A percentile compares a stretch with the other conserved stretches of the same genome.
phyloP scores from a whole-genome alignment of 2,113 vertebrate genomes.

The Tetraodon nigroviridis region DNA sequence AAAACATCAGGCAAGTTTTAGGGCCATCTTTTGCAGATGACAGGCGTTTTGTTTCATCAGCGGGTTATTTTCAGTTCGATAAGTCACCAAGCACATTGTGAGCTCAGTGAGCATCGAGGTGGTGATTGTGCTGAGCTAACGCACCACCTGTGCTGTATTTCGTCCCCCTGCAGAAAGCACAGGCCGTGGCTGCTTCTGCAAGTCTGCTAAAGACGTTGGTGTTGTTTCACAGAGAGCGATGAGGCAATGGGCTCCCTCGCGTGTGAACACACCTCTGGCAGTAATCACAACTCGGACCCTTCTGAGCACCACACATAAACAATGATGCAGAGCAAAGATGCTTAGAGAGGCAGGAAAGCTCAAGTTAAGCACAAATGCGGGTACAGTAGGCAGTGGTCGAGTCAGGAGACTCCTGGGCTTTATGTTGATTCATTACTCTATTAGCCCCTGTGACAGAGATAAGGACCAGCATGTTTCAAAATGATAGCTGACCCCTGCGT shows the following conservation, averaged over 20 bases:
- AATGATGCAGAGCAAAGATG: slow-evolving; percentile 51
- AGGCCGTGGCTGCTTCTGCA: slow-evolving; percentile 4
- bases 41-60: slow-evolving; percentile 2
- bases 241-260: slow-evolving; percentile 20
- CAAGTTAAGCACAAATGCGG: slow-evolving; percentile 47
- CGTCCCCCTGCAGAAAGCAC: slow-evolving; percentile 16
- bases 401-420: slow-evolving; percentile 55
- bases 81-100: slow-evolving; percentile 10
- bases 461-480: slow-evolving; percentile 74
- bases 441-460: slow-evolving; percentile 70
- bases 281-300: slow-evolving; percentile 54
- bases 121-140: background rate
- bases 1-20: slow-evolving; percentile 16
- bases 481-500: slow-evolving; percentile 73
- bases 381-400: slow-evolving; percentile 51
- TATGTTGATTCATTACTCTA: slow-evolving; percentile 74
- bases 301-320: slow-evolving; percentile 54
- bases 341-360: slow-evolving; percentile 59
- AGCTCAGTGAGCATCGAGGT: slow-evolving; percentile 18
- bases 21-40: slow-evolving; percentile 4
- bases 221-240: slow-evolving; percentile 38
- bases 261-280: slow-evolving; percentile 56
- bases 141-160: slow-evolving; percentile 12
- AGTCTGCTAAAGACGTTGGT: slow-evolving; percentile 13
- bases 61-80: background rate